These are phyloP conservation scores for Bicyclus anynana DNA, from an alignment of 1,140 invertebrate species.

Conservation along the genomic window DNA sequence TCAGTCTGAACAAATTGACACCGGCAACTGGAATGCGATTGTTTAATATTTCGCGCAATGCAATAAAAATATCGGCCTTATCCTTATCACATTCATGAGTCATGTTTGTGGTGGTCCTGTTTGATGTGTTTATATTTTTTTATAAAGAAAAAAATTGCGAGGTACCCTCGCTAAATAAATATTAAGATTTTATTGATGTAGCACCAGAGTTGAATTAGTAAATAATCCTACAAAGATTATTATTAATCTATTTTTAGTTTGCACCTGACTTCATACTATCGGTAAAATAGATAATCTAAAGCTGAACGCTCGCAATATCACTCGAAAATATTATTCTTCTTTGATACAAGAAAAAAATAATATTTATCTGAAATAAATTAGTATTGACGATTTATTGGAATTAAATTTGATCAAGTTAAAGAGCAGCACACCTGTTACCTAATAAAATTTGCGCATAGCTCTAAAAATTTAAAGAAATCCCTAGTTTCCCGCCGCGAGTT, in stretches of 20 bases:
- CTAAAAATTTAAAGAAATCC: constrained; percentile 33
- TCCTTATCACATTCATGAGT: constrained; percentile 62
- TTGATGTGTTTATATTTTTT: constrained; percentile 32
- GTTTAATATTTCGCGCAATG: constrained; percentile 13
- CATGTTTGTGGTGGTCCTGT: constrained; percentile 60
- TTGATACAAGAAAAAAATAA: background rate
- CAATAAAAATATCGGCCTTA: constrained; percentile 34
- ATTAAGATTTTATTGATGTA: background rate
- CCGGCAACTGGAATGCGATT: constrained; percentile 7
- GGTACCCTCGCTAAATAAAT: background rate
- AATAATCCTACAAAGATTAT: constrained; percentile 16
- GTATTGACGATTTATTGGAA: background rate
- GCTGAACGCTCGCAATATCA: background rate
- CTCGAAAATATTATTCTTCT: background rate
- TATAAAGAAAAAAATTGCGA: constrained; percentile 11
- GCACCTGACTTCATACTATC: constrained; percentile 22
- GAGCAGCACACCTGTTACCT: background rate
- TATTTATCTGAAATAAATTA: background rate
- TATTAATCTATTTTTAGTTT: constrained; percentile 44
- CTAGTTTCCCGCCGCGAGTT: constrained; percentile 71
- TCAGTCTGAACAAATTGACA: constrained; percentile 77
- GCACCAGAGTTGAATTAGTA: background rate
- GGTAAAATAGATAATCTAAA: constrained; percentile 17
- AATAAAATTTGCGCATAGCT: background rate
- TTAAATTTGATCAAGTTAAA: background rate